A percentile compares a stretch with the other conserved stretches of the same genome.
Evolutionary conservation across 2,888 invertebrate genomes (phyloP).

Genomic region (Brassicogethes aeneus): DNA sequence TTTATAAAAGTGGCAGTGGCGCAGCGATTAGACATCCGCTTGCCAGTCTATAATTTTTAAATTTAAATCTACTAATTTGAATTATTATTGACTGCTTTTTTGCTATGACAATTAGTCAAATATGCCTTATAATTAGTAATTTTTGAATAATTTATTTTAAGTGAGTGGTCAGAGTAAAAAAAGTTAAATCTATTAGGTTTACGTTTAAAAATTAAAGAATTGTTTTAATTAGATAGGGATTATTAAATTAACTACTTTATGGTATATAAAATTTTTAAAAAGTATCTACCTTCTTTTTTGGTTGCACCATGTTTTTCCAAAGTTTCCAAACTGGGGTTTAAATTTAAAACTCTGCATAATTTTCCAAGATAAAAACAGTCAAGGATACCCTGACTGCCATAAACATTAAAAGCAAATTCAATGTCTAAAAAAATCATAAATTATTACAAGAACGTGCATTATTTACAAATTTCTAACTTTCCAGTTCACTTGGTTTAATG

Average conservation of each 20-base stretch:
- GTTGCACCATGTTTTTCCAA: conserved; percentile 90
- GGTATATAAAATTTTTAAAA: neutral
- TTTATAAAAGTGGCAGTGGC: too few relatives aligned
- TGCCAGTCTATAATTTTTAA: too few relatives aligned
- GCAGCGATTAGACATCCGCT: too few relatives aligned
- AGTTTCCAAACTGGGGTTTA: conserved; percentile 87
- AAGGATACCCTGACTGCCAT: conserved; percentile 64
- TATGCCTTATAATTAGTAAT: too few relatives aligned
- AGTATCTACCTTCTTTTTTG: conserved; percentile 48
- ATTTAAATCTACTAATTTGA: too few relatives aligned
- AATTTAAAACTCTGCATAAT: conserved; percentile 81
- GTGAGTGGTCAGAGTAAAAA: too few relatives aligned
- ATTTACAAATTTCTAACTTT: conserved; percentile 24
- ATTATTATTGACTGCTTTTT: too few relatives aligned
- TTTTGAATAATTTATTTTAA: too few relatives aligned
- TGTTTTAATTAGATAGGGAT: neutral
- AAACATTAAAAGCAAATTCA: conserved; percentile 32
- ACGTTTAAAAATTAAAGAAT: too few relatives aligned
- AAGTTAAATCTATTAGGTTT: too few relatives aligned
- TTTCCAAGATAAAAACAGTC: conserved; percentile 87
- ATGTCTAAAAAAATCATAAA: conserved; percentile 22
- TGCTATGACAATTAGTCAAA: too few relatives aligned
- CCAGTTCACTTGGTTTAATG: conserved; percentile 29
- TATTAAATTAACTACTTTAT: neutral
- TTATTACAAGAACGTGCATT: neutral